Base-by-base conservation (phyloP, 2,113 vertebrate species). In the Thalassoma bifasciatum region DNA sequence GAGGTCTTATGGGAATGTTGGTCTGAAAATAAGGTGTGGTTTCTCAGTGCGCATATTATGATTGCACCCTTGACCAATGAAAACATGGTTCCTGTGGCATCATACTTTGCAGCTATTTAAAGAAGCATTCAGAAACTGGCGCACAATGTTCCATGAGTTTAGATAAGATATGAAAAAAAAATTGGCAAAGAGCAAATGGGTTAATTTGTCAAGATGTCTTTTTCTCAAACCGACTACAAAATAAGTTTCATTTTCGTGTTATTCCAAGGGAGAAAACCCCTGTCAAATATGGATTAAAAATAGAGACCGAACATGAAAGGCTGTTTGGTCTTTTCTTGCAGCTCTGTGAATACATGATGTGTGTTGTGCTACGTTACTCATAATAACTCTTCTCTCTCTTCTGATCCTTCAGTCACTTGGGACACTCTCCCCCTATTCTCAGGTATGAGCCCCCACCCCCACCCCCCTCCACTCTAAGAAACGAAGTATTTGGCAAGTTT, bases 401-500 rank as follows among this genome's bases (percentile, higher is more conserved):
- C 83, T 53, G 40, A 19, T 75, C 83, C 81, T 91, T 56, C 89
- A 99, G 97, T 98, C 97, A 64, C 94, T 98, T 86, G 96, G 97
- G 80, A 97, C 95, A 0, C 94, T 99, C 81, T 99, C 97, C 84
- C 96, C 96, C 0, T 98, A 98, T 93, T 98, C 97, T 19, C 97
- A 99, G 97, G 97, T 99, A 95, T 95, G 77, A 40, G 0, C 52
- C 54, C 46, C n/a, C n/a, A n/a, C n/a, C n/a, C n/a, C n/a, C n/a
- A n/a, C n/a, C n/a, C 11, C 46, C 2, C 21, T 40, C 1, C 17
- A n/a, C 19, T 2, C 0, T 54, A 14, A 62, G 11, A 16, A 30
- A 3, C 71, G 69, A 12, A 57, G 7, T 47, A 58, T 22, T 67
- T 42, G 30, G 62, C 58, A 7, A 63, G 75, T 84, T 69, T 17